A percentile compares a stretch with the other conserved stretches of the same genome.
These are phyloP conservation scores for Crenuchus spilurus DNA, from an alignment of 2,797 vertebrate genomes.

Conservation along the genomic window DNA sequence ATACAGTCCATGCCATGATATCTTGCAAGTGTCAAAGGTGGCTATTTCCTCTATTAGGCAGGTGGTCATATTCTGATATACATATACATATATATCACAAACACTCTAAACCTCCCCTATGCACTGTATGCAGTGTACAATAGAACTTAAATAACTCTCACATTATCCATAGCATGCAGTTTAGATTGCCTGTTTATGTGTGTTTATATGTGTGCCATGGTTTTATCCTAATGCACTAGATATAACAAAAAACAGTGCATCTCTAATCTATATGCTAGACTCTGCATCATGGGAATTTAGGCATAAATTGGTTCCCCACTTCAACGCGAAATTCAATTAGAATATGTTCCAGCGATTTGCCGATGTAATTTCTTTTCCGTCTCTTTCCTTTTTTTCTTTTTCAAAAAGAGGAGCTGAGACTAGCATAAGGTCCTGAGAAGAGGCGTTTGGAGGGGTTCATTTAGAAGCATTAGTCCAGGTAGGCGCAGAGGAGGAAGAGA, in stretches of 20 bases:
- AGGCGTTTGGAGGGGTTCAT: constrained; percentile 49
- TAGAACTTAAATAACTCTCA: background rate
- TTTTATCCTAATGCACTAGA: background rate
- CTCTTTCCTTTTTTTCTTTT: background rate
- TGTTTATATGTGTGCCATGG: background rate
- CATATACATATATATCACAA: too few species aligned
- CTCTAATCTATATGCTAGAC: constrained; percentile 1
- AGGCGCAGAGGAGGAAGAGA: constrained; percentile 11
- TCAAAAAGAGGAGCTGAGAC: constrained; percentile 18
- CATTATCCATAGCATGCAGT: background rate
- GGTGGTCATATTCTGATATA: too few species aligned
- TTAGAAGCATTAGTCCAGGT: constrained; percentile 45
- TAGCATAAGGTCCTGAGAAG: background rate
- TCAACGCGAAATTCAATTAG: constrained; percentile 58
- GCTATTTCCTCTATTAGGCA: too few species aligned
- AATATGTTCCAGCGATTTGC: constrained; percentile 57
- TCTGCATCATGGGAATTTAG: constrained; percentile 40
- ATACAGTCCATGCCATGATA: too few species aligned
- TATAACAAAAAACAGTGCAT: background rate
- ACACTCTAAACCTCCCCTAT: background rate
- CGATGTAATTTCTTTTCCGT: constrained; percentile 54
- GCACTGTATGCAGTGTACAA: too few species aligned
- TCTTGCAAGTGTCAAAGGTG: too few species aligned
- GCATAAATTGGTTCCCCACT: constrained; percentile 52
- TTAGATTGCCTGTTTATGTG: background rate